phyloP scores from a whole-genome alignment of 64 coral and sea anemone genomes.

The Montipora efflorescens region DNA sequence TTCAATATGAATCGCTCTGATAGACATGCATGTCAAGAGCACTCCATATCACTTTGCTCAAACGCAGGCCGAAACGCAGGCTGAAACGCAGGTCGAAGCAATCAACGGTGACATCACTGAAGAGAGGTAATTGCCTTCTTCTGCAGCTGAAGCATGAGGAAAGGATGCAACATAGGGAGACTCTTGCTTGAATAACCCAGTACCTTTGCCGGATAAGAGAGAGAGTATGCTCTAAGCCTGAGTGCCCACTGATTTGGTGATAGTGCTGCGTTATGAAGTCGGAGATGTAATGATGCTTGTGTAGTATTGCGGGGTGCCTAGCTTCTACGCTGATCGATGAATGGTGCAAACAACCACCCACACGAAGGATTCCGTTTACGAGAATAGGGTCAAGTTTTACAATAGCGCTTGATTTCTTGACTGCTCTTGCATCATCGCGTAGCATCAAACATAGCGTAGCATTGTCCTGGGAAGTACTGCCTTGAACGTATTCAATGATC shows the following conservation, averaged over 20 bases:
- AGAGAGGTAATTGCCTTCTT: neutral
- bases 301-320: conserved; percentile 15
- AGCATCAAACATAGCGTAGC: neutral
- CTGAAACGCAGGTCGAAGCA: neutral
- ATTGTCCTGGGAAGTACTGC: neutral
- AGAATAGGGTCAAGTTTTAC: conserved; percentile 34
- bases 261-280: conserved; percentile 8
- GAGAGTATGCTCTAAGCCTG: conserved; percentile 22
- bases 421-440: neutral
- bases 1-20: neutral
- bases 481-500: conserved; percentile 3
- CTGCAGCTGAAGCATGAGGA: neutral
- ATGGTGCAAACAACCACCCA: conserved; percentile 23
- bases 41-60: neutral
- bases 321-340: conserved; percentile 8
- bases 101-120: neutral
- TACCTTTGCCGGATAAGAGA: conserved; percentile 2
- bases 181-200: conserved; percentile 32
- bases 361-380: conserved; percentile 12
- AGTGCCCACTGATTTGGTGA: neutral
- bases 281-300: conserved; percentile 26
- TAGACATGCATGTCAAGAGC: neutral
- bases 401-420: conserved; percentile 37
- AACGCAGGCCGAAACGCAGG: too few relatives aligned
- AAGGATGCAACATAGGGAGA: neutral